phyloP scores from a whole-genome alignment of 1,140 invertebrate genomes.

The Drosophila nasuta region DNA sequence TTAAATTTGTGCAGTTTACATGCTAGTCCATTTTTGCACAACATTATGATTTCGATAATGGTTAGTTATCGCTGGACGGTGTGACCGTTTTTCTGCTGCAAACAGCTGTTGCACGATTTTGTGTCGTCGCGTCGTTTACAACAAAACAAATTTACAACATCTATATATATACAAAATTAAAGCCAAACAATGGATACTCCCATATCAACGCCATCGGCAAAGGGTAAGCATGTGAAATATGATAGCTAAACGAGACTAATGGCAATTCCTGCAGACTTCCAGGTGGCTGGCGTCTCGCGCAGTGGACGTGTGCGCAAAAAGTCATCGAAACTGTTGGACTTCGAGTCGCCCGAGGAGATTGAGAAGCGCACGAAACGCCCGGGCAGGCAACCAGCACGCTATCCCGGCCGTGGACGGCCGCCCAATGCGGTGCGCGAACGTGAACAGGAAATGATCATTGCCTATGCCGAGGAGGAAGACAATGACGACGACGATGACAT shows the following conservation, averaged over 20 bases:
- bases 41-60: background rate
- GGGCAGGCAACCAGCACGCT: conserved; percentile 52
- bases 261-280: conserved; percentile 87
- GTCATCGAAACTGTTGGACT: conserved; percentile 96
- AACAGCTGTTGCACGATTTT: conserved; percentile 42
- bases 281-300: conserved; percentile 92
- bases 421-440: conserved; percentile 60
- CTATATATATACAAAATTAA: conserved; percentile 22
- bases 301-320: conserved; percentile 96
- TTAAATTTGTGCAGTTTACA: too few relatives aligned
- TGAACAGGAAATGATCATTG: conserved; percentile 47
- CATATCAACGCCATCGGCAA: conserved; percentile 23
- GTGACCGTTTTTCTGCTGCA: conserved; percentile 8
- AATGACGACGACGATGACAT: conserved; percentile 51
- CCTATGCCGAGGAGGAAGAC: conserved; percentile 35
- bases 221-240: conserved; percentile 16
- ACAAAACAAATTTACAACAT: conserved; percentile 39
- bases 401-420: conserved; percentile 63
- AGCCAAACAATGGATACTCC: conserved; percentile 48
- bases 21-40: too few relatives aligned
- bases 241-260: background rate
- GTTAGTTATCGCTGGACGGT: conserved; percentile 4
- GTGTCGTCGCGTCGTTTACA: conserved; percentile 48
- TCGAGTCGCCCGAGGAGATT: conserved; percentile 94
- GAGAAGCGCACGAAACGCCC: conserved; percentile 85